Base-by-base conservation (phyloP, 2,797 vertebrate genomes). In the Benthosema pterotum region DNA sequence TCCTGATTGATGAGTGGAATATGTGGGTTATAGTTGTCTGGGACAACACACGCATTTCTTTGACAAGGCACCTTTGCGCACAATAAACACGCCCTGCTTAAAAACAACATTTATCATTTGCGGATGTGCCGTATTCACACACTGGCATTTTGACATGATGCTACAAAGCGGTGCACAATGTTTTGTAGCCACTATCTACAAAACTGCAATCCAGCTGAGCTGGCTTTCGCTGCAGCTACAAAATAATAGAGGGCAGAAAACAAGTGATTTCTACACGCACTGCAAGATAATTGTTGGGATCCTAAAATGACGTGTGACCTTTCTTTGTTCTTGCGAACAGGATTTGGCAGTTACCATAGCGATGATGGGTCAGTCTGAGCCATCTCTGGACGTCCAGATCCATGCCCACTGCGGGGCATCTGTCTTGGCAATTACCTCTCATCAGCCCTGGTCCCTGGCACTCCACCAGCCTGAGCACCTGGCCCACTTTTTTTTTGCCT, bases 341-440 rank as follows among this genome's bases (percentile, higher is more conserved):
- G 67, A 74, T 74, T 78, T 77, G 76, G 78, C 73, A 80, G 85
- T 85, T 68, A 69, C 75, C 67, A 56, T 82, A 69, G 79, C 4
- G 67, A 78, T 62, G 64, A 65, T 57, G 69, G 53, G 64, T 12
- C 17, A 14, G 64, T 71, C 63, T 54, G 32, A 57, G 73, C 60
- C 74, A 77, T 83, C 74, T 80, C 52, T 60, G 71, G 72, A 69
- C 62, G 63, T 60, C 70, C 66, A 75, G 77, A 84, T 70, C 70
- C 42, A 42, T 45, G 57, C 72, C 77, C 11, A 3, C 66, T 3
- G 64, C 63, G 72, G 16, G 78, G 64, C 78, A 75, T 77, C 69
- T 65, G 79, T 67, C 63, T 72, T 76, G 76, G 76, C 75, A 38
- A 66, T 0, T 15, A 59, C 60, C 55, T n/a, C 53, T 55, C 62